A percentile compares a stretch with the other conserved stretches of the same genome.
Conservation (phyloP, 1,140 invertebrate species). For the Dendroctonus ponderosae region DNA sequence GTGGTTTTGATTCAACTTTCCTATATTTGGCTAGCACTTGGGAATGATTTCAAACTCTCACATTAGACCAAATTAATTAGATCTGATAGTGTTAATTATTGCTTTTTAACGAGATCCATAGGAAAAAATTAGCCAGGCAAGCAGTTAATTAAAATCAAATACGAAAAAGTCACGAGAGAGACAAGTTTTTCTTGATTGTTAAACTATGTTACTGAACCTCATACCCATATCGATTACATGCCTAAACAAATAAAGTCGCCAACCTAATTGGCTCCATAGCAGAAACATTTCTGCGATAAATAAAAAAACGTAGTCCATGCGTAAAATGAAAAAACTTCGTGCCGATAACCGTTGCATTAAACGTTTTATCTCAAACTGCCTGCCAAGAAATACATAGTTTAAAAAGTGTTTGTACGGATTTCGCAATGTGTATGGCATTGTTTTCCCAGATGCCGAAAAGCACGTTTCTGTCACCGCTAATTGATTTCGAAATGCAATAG, state of each 20-base stretch:
- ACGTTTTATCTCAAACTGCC: conserved; percentile 12
- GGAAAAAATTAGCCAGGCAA: not conserved
- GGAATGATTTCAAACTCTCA: no score
- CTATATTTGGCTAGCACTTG: no score
- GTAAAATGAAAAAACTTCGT: conserved; percentile 20
- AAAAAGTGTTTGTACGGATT: conserved; percentile 1
- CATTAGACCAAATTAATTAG: no score
- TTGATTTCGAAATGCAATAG: conserved; percentile 3
- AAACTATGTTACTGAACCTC: not conserved
- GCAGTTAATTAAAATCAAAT: not conserved
- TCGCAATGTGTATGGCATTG: conserved; percentile 5
- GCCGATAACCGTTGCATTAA: conserved; percentile 14
- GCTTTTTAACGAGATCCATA: not conserved
- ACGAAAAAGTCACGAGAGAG: not conserved
- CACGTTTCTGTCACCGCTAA: conserved; percentile 7
- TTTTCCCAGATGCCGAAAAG: not conserved
- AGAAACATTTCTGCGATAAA: conserved; percentile 22
- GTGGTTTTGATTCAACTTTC: no score
- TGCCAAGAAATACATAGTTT: not conserved
- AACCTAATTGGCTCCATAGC: conserved; percentile 16
- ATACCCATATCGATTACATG: not conserved
- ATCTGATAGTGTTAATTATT: no score
- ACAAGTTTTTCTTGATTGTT: conserved; percentile 1
- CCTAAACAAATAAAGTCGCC: not conserved
- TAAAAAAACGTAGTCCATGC: conserved; percentile 11